Base-by-base conservation (phyloP, 1,140 invertebrate genomes). In the Hirudo medicinalis region DNA sequence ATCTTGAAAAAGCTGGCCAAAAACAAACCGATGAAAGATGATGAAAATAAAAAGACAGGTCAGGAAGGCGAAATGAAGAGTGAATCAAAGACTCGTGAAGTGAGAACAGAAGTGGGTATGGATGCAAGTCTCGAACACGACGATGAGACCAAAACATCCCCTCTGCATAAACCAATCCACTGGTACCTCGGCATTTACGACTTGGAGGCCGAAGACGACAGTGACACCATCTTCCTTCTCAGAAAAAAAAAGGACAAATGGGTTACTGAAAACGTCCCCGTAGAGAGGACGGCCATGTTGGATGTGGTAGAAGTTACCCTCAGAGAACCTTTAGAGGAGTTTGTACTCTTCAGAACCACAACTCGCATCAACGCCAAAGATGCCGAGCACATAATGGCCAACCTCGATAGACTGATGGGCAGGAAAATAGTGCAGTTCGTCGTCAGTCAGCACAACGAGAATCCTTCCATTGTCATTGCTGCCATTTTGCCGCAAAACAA, bases 1-100 rank as follows among this genome's bases (percentile, higher is more conserved):
- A 77, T 77, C 69, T 76, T 76, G 13, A 77, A 77, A 73, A 81
- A 81, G 66, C 72, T 78, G 25, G 79, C 79, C 0, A 76, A 43
- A 22, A 68, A 32, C 13, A 57, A 74, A 22, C 20, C n/a, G 17
- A 32, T 32, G 22, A 32, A 68, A 43, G 73, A 76, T 53, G 72
- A 74, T 20, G 75, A 76, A 29, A 74, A 73, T n/a, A 74, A 76
- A 15, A 74, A 68, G 22, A 43, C 19, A 71, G 66, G 19, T 53
- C 36, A 69, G 40, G 67, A 36, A 36, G 60, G 19, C 2, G 66
- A 73, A 25, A 73, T 75, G 55, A 70, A 74, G 29, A 73, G 75
- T 36, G 72, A 71, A 29, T 73, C 75, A 17, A 74, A 72, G 17
- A 66, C 9, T 53, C 29, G 2, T 43, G 54, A 71, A 55, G 55